These are phyloP conservation scores for Aplysina aerophoba DNA, from an alignment of 37 sponge, comb jelly and placozoan species.

Conservation along the genomic window DNA sequence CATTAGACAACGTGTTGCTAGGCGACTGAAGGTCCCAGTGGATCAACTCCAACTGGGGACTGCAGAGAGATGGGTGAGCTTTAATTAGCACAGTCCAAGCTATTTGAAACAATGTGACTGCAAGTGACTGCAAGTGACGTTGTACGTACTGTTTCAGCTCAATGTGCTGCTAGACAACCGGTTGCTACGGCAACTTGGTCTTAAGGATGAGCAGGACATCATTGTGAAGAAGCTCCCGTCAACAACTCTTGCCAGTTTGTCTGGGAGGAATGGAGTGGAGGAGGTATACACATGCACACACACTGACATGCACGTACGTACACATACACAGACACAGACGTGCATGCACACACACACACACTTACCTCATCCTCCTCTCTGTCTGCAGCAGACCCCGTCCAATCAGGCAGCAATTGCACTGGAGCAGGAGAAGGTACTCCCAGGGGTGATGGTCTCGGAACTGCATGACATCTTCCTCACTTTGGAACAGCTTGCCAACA, in stretches of 20 bases:
- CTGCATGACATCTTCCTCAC: conserved; percentile 49
- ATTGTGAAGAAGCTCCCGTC: conserved; percentile 55
- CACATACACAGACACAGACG: conserved; percentile 16
- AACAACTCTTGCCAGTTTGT: background rate
- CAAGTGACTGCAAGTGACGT: background rate
- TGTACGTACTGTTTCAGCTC: conserved; percentile 36
- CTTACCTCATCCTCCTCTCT: background rate
- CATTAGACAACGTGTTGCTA: conserved; percentile 67
- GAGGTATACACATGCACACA: conserved; percentile 26
- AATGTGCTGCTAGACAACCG: conserved; percentile 53
- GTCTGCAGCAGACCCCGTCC: background rate
- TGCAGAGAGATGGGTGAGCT: conserved; percentile 66
- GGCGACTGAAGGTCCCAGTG: conserved; percentile 39
- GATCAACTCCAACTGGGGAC: conserved; percentile 74
- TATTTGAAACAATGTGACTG: background rate
- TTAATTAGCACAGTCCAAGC: background rate
- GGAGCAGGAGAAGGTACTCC: conserved; percentile 62
- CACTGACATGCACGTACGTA: background rate
- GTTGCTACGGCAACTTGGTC: conserved; percentile 77
- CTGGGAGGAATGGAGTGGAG: background rate
- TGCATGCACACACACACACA: conserved; percentile 37
- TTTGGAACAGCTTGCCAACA: conserved; percentile 67
- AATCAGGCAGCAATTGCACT: conserved; percentile 33
- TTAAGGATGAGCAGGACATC: conserved; percentile 61
- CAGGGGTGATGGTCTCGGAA: conserved; percentile 67